These are phyloP conservation scores for Propithecus perrieri DNA, from an alignment of 2,797 vertebrate genomes.

Conservation along the genomic window DNA sequence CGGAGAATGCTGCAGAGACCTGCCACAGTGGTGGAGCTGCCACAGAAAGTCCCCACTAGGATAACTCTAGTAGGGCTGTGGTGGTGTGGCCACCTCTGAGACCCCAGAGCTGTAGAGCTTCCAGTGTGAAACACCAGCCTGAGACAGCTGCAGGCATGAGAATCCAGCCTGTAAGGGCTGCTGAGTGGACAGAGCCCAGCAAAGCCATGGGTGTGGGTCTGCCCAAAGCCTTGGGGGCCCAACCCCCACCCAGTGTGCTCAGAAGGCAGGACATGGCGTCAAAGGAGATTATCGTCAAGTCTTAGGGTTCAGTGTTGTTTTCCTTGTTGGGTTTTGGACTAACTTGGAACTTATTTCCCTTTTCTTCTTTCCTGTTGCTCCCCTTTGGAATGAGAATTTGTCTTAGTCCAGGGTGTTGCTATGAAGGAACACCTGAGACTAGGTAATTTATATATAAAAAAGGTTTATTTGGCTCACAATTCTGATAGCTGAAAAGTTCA, in stretches of 20 bases:
- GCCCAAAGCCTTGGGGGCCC: background rate
- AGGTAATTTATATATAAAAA: no score
- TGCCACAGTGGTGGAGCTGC: background rate
- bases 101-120: background rate
- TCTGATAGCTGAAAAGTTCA: no score
- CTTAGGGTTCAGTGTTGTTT: background rate
- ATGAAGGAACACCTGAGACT: no score
- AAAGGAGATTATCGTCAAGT: background rate
- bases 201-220: background rate
- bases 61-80: background rate
- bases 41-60: background rate
- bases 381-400: background rate
- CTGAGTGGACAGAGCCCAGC: background rate
- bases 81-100: background rate
- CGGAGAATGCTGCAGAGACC: background rate
- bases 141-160: background rate
- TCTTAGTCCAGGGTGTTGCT: no score
- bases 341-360: background rate
- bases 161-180: background rate
- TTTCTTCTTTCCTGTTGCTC: background rate
- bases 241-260: background rate
- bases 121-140: background rate
- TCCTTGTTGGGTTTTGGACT: background rate
- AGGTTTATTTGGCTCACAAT: no score
- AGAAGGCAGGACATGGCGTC: background rate